Conservation (phyloP, 2,113 vertebrate genomes). For the Platycercus adscitus region DNA sequence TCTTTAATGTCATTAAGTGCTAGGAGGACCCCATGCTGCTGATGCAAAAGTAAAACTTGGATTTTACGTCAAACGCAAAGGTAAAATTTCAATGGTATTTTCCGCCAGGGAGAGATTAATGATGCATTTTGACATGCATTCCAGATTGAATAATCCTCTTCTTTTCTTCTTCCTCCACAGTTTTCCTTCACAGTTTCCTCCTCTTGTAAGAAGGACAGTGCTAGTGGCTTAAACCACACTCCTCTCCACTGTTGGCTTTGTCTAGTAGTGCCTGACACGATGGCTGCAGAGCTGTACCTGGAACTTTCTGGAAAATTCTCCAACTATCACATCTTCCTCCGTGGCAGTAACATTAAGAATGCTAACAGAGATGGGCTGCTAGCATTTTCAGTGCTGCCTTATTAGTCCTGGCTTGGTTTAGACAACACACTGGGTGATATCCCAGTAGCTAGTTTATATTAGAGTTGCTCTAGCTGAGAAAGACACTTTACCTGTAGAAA, state of each 20-base stretch:
- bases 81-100: background rate
- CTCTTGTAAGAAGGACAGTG: background rate
- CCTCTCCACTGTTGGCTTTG: background rate
- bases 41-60: background rate
- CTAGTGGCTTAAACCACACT: background rate
- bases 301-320: background rate
- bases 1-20: background rate
- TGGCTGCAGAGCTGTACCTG: background rate
- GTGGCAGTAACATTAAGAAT: background rate
- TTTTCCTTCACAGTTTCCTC: background rate
- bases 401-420: background rate
- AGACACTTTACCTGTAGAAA: background rate
- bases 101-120: background rate
- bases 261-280: background rate
- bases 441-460: background rate
- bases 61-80: background rate
- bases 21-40: background rate
- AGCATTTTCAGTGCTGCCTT: background rate
- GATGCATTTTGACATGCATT: background rate
- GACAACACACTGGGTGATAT: background rate
- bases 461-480: background rate
- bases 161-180: background rate
- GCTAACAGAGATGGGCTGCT: background rate
- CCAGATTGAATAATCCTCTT: background rate
- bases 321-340: background rate